Percentiles rank a stretch among this genome's conserved stretches.
phyloP scores from a whole-genome alignment of 2,797 vertebrate genomes.

The Coccyzus lansbergi region DNA sequence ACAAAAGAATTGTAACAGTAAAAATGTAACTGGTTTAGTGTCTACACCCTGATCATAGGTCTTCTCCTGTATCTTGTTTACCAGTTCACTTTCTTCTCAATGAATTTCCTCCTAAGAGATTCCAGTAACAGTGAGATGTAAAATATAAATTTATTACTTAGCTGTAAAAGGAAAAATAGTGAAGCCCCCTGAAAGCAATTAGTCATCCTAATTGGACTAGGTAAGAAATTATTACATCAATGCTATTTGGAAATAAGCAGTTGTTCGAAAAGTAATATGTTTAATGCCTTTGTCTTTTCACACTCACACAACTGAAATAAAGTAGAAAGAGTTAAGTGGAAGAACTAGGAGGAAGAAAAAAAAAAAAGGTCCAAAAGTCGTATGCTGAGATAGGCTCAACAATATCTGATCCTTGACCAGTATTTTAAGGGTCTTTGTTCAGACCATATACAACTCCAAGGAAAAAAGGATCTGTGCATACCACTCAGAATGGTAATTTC shows the following conservation, averaged over 20 bases:
- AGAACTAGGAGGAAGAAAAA: not conserved
- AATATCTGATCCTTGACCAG: not conserved
- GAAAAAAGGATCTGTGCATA: not conserved
- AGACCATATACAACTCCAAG: not conserved
- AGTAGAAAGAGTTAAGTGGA: not conserved
- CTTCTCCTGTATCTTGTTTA: not conserved
- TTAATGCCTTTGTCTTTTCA: not conserved
- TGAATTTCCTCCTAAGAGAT: not conserved
- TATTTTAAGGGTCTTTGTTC: not conserved
- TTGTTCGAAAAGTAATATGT: not conserved
- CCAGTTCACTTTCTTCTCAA: not conserved
- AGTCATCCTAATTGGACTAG: not conserved
- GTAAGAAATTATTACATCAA: not conserved
- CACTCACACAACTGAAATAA: not conserved
- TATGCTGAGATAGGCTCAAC: not conserved
- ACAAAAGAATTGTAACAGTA: not conserved
- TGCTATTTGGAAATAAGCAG: not conserved
- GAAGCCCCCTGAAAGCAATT: not conserved
- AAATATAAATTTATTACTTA: not conserved
- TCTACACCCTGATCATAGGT: not conserved
- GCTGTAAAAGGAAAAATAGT: not conserved
- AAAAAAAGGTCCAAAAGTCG: not conserved
- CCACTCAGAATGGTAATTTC: not conserved
- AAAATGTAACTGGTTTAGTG: not conserved
- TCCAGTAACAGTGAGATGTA: not conserved